phyloP scores from a whole-genome alignment of 2,888 invertebrate genomes.

The Heliconius charithonia region DNA sequence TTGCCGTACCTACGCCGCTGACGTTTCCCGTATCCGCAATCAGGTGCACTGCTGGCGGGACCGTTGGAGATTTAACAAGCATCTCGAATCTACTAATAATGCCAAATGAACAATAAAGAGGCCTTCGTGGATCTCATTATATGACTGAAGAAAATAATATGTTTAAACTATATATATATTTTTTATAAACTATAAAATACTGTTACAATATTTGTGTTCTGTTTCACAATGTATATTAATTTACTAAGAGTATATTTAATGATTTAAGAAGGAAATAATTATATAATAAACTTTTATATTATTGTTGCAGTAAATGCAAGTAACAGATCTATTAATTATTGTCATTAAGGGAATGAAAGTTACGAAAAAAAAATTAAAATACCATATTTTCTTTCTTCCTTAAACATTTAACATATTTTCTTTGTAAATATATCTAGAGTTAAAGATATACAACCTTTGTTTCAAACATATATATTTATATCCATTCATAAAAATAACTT shows the following conservation, averaged over 20 bases:
- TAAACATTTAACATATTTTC: not conserved
- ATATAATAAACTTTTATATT: not conserved
- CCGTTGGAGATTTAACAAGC: slow-evolving; percentile 62
- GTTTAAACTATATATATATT: not conserved
- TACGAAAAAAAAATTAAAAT: not conserved
- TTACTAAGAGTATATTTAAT: not conserved
- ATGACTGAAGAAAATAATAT: slow-evolving; percentile 8
- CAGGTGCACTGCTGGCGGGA: slow-evolving; percentile 83
- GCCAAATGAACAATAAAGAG: slow-evolving; percentile 26
- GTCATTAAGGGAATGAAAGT: not conserved
- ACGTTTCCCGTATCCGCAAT: slow-evolving; percentile 89
- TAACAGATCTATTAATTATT: not conserved
- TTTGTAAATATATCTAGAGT: not conserved
- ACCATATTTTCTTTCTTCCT: not conserved
- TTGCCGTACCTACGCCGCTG: slow-evolving; percentile 92
- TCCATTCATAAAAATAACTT: not conserved
- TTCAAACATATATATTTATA: not conserved
- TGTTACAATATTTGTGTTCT: not conserved
- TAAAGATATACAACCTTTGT: not conserved
- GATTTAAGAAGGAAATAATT: not conserved
- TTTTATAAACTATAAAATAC: not conserved
- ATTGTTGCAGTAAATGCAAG: not conserved
- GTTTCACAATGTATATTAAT: not conserved
- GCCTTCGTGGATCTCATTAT: slow-evolving; percentile 7
- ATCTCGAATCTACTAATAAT: slow-evolving; percentile 22